phyloP scores from a whole-genome alignment of 2,797 vertebrate genomes.

The Ammospiza maritima region DNA sequence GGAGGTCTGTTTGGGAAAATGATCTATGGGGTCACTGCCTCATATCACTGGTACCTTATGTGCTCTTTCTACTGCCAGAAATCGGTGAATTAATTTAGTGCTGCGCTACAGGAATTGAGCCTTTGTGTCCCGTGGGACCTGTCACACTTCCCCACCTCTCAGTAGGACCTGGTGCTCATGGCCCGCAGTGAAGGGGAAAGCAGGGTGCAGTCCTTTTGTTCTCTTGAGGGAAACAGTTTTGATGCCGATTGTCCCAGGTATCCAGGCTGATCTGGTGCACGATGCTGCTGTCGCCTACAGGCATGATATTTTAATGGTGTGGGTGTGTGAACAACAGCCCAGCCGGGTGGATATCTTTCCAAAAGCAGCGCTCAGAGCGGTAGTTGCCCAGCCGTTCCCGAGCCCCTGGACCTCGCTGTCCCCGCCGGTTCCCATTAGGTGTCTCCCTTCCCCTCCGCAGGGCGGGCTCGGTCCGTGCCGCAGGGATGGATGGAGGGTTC shows the following conservation, averaged over 20 bases:
- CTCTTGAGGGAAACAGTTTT: not conserved
- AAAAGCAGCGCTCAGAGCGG: not conserved
- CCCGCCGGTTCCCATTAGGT: conserved; percentile 25
- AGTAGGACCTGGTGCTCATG: rapidly evolving
- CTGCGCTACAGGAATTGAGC: not conserved
- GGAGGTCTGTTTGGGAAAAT: not conserved
- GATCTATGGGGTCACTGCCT: not conserved
- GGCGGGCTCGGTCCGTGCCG: not conserved
- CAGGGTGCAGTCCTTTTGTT: not conserved
- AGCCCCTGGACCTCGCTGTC: rapidly evolving
- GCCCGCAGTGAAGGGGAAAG: not conserved
- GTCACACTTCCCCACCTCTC: not conserved
- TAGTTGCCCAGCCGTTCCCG: rapidly evolving
- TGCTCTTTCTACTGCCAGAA: not conserved
- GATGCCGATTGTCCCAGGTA: no score
- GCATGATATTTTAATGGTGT: not conserved
- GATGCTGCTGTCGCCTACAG: not conserved
- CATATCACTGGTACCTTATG: not conserved
- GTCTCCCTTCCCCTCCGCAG: conserved; percentile 56
- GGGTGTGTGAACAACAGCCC: not conserved
- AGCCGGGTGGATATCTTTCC: not conserved
- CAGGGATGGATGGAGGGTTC: not conserved
- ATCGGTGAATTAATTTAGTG: not conserved
- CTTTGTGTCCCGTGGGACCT: not conserved
- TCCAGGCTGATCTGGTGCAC: not conserved